A percentile compares a stretch with the other conserved stretches of the same genome.
These are phyloP conservation scores for Phyllotis vaccarum DNA, from an alignment of 2,797 vertebrate genomes.

Conservation along the genomic window DNA sequence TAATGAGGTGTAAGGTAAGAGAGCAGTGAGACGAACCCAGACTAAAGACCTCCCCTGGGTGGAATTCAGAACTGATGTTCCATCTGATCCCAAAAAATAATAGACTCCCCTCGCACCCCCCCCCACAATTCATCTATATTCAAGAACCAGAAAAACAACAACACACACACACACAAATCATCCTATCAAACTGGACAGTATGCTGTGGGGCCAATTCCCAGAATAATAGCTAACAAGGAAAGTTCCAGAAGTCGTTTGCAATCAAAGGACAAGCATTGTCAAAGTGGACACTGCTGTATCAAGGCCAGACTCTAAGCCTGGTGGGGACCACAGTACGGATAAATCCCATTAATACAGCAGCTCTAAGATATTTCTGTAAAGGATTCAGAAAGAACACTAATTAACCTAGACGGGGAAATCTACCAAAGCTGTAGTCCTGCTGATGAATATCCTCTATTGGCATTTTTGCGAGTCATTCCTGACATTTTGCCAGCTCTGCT, in stretches of 20 bases:
- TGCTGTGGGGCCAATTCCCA: constrained; percentile 75
- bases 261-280: constrained; percentile 75
- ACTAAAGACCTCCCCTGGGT: not conserved
- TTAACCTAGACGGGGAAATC: constrained; percentile 77
- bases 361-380: constrained; percentile 68
- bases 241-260: constrained; percentile 75
- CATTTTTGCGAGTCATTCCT: constrained; percentile 80
- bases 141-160: not conserved
- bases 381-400: constrained; percentile 78
- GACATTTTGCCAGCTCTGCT: constrained; percentile 79
- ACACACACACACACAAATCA: not conserved
- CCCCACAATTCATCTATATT: not conserved
- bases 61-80: not conserved
- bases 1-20: not conserved
- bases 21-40: not conserved
- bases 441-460: constrained; percentile 78
- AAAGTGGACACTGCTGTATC: constrained; percentile 71
- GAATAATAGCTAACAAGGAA: constrained; percentile 81
- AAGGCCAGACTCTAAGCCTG: constrained; percentile 69
- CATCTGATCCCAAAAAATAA: not conserved
- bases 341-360: constrained; percentile 70
- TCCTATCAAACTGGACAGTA: constrained; percentile 76
- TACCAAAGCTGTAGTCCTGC: constrained; percentile 73
- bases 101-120: no score
- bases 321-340: constrained; percentile 54